These are phyloP conservation scores for Gryon sp. DNA, from an alignment of 1,140 invertebrate genomes.

Conservation along the genomic window DNA sequence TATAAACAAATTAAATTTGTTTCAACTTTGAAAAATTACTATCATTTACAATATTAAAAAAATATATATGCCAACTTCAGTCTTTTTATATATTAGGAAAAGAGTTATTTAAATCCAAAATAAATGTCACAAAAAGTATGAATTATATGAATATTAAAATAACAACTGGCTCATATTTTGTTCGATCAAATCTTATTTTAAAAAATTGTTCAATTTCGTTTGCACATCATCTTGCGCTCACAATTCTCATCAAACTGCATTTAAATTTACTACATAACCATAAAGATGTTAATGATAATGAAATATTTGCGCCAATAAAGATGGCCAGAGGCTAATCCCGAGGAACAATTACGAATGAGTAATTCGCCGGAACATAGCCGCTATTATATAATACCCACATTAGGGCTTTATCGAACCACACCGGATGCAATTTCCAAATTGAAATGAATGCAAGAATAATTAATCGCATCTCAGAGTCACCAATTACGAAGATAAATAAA, in stretches of 20 bases:
- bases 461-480: slow-evolving; percentile 25
- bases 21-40: too few species aligned
- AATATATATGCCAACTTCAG: too few species aligned
- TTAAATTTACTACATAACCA: slow-evolving; percentile 2
- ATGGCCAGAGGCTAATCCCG: slow-evolving; percentile 11
- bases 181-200: too few species aligned
- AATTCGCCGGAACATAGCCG: slow-evolving; percentile 31
- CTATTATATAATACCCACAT: slow-evolving; percentile 19
- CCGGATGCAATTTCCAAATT: slow-evolving; percentile 41
- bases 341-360: slow-evolving; percentile 28
- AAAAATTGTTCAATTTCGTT: too few species aligned
- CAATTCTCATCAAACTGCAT: background rate
- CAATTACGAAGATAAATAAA: slow-evolving; percentile 41
- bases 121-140: too few species aligned
- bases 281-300: slow-evolving; percentile 9
- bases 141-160: too few species aligned
- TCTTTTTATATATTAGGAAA: too few species aligned
- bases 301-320: slow-evolving; percentile 26
- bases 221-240: background rate
- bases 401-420: slow-evolving; percentile 39
- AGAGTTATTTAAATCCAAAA: too few species aligned
- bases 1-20: too few species aligned
- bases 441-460: slow-evolving; percentile 47
- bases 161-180: too few species aligned
- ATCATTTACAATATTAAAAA: too few species aligned